Base-by-base conservation (phyloP, 2,113 vertebrate species). In the Columbina picui region DNA sequence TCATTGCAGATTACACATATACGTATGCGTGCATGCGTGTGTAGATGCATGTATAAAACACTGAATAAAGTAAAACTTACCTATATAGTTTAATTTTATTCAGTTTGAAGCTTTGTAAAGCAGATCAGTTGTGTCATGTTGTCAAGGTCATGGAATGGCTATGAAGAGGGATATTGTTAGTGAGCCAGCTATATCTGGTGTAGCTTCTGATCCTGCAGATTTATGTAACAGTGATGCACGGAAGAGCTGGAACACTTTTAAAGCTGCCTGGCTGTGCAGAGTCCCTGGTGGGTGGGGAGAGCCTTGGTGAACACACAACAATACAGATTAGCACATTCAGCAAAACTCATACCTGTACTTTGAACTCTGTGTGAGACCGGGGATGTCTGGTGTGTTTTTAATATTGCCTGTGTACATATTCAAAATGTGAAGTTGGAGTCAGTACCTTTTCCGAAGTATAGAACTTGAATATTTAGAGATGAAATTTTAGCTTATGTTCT, bases 301-400 rank as follows among this genome's bases (percentile, higher is more conserved):
- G 12, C 11, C 17, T 50, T 45, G 9, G 23, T 71, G n/a, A 78
- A 76, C 52, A 50, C n/a, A 74, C n/a, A 90, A 57, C 91, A 90
- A 59, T 56, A 50, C 0, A 53, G 23, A 75, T 92, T 2, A 63
- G 8, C 7, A 4, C 1, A 0, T 67, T 65, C 0, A 3, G 52
- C 41, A 75, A 83, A 94, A 61, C 3, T 30, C 36, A 15, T 17
- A n/a, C 17, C 39, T 57, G 32, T 20, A 45, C 52, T 84, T 64
- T 73, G 61, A 91, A 34, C n/a, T 67, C 13, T 2, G 1, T 69
- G 3, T 69, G 47, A 76, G 45, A 52, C 29, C 22, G 34, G 17
- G 21, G 23, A 11, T 71, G 30, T 83, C 21, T 65, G 32, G 2
- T 64, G 21, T 55, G 25, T 8, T 68, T 90, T 84, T 75, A 75